Conservation (phyloP, 2,888 invertebrate genomes). For the Digitonthophagus gazella region DNA sequence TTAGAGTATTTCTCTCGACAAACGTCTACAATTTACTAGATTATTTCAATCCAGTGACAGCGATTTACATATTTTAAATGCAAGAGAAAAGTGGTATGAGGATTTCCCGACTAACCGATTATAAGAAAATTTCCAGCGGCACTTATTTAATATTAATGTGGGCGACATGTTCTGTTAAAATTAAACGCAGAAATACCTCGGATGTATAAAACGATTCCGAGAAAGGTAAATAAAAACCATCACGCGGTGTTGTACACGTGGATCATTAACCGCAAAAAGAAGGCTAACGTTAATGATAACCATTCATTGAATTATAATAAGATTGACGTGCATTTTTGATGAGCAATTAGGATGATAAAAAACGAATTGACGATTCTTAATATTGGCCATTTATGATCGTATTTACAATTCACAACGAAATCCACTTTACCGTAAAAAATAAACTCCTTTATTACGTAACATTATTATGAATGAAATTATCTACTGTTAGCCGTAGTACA, state of each 20-base stretch:
- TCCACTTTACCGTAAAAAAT: too few species aligned
- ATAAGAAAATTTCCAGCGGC: too few species aligned
- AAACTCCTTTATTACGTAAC: too few species aligned
- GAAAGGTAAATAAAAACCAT: neutral
- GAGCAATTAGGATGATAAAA: neutral
- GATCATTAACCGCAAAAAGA: neutral
- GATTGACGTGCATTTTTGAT: neutral
- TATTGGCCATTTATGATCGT: too few species aligned
- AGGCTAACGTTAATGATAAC: neutral
- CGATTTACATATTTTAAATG: too few species aligned
- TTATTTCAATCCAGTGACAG: neutral
- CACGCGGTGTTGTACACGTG: too few species aligned
- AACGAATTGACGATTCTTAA: too few species aligned
- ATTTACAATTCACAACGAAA: too few species aligned
- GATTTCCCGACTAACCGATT: too few species aligned
- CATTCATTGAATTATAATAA: neutral
- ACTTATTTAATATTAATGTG: neutral
- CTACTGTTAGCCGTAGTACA: neutral
- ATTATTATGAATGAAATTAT: neutral
- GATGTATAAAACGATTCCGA: neutral
- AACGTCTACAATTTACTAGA: neutral
- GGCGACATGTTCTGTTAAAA: too few species aligned
- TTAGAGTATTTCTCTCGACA: neutral
- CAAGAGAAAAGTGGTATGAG: too few species aligned
- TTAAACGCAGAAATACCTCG: neutral